These are phyloP conservation scores for Rugalucina vietnamica DNA, from an alignment of 2,888 invertebrate species.

Conservation along the genomic window DNA sequence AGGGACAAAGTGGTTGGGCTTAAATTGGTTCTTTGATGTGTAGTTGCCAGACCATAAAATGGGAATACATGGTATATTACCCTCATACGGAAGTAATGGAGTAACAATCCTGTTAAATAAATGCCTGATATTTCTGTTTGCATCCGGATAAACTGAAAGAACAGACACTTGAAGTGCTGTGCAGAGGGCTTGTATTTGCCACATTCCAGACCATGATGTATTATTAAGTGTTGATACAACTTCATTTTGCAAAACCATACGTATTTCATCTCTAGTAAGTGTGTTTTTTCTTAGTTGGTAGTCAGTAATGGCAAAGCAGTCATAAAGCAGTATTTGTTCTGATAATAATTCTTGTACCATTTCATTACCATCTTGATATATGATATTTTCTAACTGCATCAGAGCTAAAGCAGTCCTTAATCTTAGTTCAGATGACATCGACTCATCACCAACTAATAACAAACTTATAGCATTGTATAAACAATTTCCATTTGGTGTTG, in stretches of 20 bases:
- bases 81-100: conserved; percentile 7
- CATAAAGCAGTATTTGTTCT: conserved; percentile 18
- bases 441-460: conserved; percentile 22
- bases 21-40: conserved; percentile 3
- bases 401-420: conserved; percentile 24
- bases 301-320: not conserved
- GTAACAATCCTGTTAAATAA: conserved; percentile 5
- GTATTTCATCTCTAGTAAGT: not conserved
- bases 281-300: not conserved
- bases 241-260: conserved; percentile 24
- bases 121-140: not conserved
- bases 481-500: conserved; percentile 38
- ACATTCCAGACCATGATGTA: conserved; percentile 30
- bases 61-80: not conserved
- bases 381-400: conserved; percentile 6
- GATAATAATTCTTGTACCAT: conserved; percentile 7
- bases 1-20: conserved; percentile 31
- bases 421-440: conserved; percentile 27
- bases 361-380: not conserved
- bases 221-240: conserved; percentile 9
- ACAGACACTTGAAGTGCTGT: conserved; percentile 22
- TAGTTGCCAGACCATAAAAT: conserved; percentile 26
- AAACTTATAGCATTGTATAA: conserved; percentile 38
- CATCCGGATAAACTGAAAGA: conserved; percentile 25
- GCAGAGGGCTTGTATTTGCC: conserved; percentile 22